Evolutionary conservation across 2,797 vertebrate genomes (phyloP), one percentile per base, ranked within the genome.

Genomic region (Menidia menidia): DNA sequence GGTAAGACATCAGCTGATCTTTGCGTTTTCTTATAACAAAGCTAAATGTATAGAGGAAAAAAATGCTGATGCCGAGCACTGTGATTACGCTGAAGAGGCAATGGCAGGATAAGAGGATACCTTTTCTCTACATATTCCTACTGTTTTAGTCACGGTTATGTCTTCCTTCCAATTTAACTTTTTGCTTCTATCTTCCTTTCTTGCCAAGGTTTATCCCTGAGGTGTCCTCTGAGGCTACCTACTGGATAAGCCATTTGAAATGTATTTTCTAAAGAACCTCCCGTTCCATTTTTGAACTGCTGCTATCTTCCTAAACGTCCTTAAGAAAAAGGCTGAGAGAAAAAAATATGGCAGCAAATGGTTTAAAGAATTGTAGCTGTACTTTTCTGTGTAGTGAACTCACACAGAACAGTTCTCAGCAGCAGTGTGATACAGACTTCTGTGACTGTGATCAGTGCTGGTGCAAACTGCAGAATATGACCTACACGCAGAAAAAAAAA

Each of bases 151-250:
- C 88, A 88, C 83, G 78, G 78, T 79, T 88, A 66, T 92, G 90
- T 86, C 87, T 85, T 83, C 77, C 77, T 91, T 87, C 66, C 85
- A 86, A 84, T 91, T 90, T 86, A 68, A 63, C 68, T 83, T 80
- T 84, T 84, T 51, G 69, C 47, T 60, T 84, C 80, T 88, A 83
- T 91, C 89, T 92, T 88, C 73, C 84, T 86, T 89, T 88, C 84
- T 89, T 89, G 88, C 90, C 81, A 76, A 87, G 85, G 83, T 90
- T 90, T 88, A 90, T 92, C 90, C 91, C 90, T 66, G 86, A 91
- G 91, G 88, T 93, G 90, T 88, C 87, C 89, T 92, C 89, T 90
- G 87, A 89, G 90, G 87, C 87, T 90, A 89, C 88, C 89, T 88
- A 84, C 79, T 81, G 90, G 87, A 89, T 91, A 90, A 91, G 86